phyloP scores from a whole-genome alignment of 2,797 vertebrate genomes.

The Hydrocynus forskahlii region DNA sequence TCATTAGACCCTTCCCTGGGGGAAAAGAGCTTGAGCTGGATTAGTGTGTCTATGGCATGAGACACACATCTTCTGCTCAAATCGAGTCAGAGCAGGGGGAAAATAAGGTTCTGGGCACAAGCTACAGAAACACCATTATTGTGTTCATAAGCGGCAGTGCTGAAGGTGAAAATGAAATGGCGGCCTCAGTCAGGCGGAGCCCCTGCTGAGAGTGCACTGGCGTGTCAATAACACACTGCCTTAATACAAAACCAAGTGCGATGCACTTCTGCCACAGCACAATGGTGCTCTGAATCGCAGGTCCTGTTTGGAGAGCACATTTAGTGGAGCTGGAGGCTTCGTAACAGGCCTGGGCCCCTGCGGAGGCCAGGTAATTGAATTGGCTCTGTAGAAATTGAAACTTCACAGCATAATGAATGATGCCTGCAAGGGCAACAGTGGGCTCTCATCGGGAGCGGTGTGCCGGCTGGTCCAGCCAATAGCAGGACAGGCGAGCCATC shows the following conservation, averaged over 20 bases:
- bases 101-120: slow-evolving; percentile 30
- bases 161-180: slow-evolving; percentile 52
- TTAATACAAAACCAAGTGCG: slow-evolving; percentile 34
- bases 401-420: slow-evolving; percentile 75
- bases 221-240: slow-evolving; percentile 34
- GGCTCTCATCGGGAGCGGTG: slow-evolving; percentile 60
- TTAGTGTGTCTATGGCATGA: slow-evolving; percentile 12
- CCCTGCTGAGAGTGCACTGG: slow-evolving; percentile 9
- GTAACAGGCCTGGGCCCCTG: slow-evolving; percentile 27
- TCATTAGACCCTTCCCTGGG: slow-evolving; percentile 13
- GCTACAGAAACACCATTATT: slow-evolving; percentile 32
- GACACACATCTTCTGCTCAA: slow-evolving; percentile 17
- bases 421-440: slow-evolving; percentile 59
- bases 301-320: slow-evolving; percentile 43
- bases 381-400: slow-evolving; percentile 61
- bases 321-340: slow-evolving; percentile 47
- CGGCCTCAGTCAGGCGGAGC: slow-evolving; percentile 14
- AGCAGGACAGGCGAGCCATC: slow-evolving; percentile 16
- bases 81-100: slow-evolving; percentile 39
- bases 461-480: slow-evolving; percentile 32
- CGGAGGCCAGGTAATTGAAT: slow-evolving; percentile 58
- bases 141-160: slow-evolving; percentile 45
- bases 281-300: slow-evolving; percentile 45
- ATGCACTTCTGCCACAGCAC: slow-evolving; percentile 17
- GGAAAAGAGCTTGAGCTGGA: slow-evolving; percentile 31